Conservation (phyloP, 2,113 vertebrate species). For the Budorcas taxicolor region DNA sequence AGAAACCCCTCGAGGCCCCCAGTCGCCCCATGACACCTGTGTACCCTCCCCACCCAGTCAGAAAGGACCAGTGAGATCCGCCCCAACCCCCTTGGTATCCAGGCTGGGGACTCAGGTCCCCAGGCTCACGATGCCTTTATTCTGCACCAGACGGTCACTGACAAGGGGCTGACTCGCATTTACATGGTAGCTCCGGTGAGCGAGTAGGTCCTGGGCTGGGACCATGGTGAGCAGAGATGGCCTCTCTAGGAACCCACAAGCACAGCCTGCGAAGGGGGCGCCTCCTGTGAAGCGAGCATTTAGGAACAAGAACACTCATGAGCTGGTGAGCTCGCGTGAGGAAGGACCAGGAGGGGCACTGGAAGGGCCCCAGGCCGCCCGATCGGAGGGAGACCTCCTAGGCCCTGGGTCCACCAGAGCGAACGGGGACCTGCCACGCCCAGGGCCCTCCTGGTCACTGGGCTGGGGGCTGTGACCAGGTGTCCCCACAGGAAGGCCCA, state of each 20-base stretch:
- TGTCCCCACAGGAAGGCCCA: neutral
- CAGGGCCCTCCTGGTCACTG: neutral
- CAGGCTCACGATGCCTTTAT: fast-evolving
- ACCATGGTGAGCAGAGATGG: neutral
- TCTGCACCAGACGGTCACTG: neutral
- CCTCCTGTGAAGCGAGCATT: neutral
- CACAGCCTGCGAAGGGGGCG: neutral
- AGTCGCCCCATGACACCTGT: fast-evolving
- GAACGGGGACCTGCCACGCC: neutral
- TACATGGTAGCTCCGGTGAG: neutral
- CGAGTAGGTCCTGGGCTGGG: fast-evolving
- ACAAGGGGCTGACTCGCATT: no score
- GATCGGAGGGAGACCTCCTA: neutral
- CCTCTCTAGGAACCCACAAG: neutral
- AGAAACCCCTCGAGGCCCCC: fast-evolving
- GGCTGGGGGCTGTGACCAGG: neutral
- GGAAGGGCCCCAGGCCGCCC: neutral
- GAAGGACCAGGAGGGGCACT: neutral
- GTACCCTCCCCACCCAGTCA: fast-evolving
- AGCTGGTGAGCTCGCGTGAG: fast-evolving
- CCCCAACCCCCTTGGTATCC: neutral
- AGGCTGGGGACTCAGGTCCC: neutral
- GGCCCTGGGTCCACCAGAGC: neutral
- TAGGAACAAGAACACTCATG: neutral
- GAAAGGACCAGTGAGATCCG: fast-evolving